Conservation (phyloP, 2,113 vertebrate genomes). For the Anguilla japonica region DNA sequence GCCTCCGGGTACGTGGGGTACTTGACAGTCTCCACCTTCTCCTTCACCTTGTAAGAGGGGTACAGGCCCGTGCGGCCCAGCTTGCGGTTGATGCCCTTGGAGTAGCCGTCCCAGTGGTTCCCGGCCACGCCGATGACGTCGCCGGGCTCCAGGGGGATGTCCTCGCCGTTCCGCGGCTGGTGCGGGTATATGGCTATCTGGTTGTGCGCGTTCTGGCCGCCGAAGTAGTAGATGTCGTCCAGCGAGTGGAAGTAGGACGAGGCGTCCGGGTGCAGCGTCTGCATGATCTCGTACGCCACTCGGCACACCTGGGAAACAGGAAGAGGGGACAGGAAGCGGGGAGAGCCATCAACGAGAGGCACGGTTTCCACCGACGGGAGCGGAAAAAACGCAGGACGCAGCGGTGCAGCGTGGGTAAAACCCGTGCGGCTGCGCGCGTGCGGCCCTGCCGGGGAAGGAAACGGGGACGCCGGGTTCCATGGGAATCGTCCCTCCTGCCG, state of each 20-base stretch:
- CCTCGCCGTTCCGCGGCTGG: conserved; percentile 75
- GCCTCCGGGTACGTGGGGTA: conserved; percentile 86
- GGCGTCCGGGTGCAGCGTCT: conserved; percentile 85
- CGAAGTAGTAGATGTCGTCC: conserved; percentile 92
- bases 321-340: background rate
- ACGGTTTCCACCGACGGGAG: background rate
- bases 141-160: conserved; percentile 84
- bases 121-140: conserved; percentile 86
- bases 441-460: background rate
- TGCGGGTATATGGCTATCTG: conserved; percentile 85
- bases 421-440: too few species aligned
- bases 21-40: conserved; percentile 86
- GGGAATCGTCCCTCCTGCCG: background rate
- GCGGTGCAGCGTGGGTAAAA: too few species aligned
- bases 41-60: conserved; percentile 88
- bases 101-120: conserved; percentile 90
- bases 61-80: conserved; percentile 84
- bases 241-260: conserved; percentile 83
- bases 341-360: background rate
- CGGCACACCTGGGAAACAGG: conserved; percentile 76
- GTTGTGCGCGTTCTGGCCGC: conserved; percentile 88
- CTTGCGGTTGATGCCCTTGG: conserved; percentile 86
- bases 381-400: background rate
- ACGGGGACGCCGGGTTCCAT: background rate
- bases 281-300: conserved; percentile 91